Percentiles rank a stretch among this genome's conserved stretches.
These are phyloP conservation scores for Lasiommata megera DNA, from an alignment of 2,888 invertebrate species.

Conservation along the genomic window DNA sequence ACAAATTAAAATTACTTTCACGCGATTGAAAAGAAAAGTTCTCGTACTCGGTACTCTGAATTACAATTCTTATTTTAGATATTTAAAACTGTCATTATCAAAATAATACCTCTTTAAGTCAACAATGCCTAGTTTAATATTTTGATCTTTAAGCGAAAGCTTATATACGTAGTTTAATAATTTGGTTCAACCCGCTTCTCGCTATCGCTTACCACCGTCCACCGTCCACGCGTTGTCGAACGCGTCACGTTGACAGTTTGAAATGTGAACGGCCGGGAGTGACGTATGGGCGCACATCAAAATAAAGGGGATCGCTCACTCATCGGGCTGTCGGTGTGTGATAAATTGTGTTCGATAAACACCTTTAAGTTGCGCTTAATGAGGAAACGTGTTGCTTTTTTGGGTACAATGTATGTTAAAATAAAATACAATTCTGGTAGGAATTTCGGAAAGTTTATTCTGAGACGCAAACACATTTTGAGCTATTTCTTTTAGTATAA, in stretches of 20 bases:
- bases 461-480: no score
- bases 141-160: no score
- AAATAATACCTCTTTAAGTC: no score
- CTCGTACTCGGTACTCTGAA: no score
- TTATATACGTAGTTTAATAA: no score
- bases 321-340: constrained; percentile 35
- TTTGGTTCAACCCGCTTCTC: not conserved
- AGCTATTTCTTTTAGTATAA: no score
- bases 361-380: constrained; percentile 31
- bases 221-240: constrained; percentile 13
- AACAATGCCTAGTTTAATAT: no score
- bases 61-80: no score
- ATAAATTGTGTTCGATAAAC: constrained; percentile 37
- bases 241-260: constrained; percentile 39
- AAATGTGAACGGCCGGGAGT: constrained; percentile 41
- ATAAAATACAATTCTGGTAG: not conserved
- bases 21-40: no score
- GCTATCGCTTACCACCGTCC: constrained; percentile 16
- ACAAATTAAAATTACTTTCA: no score
- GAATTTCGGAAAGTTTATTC: constrained; percentile 7
- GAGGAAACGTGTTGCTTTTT: constrained; percentile 19
- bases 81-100: no score
- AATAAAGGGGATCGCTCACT: constrained; percentile 38
- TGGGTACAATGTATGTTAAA: not conserved
- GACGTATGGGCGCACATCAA: constrained; percentile 37